Conservation (phyloP, 1,140 invertebrate genomes). For the Drosophila kikkawai region DNA sequence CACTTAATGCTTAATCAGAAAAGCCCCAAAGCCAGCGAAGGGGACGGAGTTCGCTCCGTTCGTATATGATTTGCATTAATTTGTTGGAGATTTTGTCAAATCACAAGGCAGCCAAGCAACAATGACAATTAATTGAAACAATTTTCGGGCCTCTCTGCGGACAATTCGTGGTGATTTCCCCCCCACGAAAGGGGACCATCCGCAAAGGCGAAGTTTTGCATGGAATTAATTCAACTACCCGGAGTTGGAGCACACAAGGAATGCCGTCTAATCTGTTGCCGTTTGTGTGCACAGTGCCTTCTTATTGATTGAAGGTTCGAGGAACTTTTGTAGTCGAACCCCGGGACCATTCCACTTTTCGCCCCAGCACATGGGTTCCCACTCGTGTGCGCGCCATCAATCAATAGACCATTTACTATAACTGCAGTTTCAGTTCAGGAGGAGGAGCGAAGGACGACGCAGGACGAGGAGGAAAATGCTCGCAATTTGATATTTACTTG, state of each 20-base stretch:
- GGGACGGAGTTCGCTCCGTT: not conserved
- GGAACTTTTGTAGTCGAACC: constrained; percentile 50
- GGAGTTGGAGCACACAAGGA: constrained; percentile 25
- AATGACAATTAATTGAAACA: constrained; percentile 79
- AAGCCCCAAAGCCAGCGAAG: constrained; percentile 10
- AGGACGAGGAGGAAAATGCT: constrained; percentile 21
- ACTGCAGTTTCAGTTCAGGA: constrained; percentile 48
- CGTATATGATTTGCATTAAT: constrained; percentile 59
- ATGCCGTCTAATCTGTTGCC: constrained; percentile 59
- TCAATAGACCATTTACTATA: constrained; percentile 78
- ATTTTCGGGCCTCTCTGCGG: constrained; percentile 43
- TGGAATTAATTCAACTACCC: constrained; percentile 71
- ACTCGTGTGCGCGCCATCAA: constrained; percentile 49
- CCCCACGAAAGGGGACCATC: not conserved
- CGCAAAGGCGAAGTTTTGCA: constrained; percentile 71
- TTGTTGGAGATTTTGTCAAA: constrained; percentile 46
- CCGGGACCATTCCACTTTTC: not conserved
- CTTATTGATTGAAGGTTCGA: constrained; percentile 66
- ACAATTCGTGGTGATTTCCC: constrained; percentile 4
- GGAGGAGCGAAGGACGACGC: constrained; percentile 9
- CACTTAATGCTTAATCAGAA: constrained; percentile 23
- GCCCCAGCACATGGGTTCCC: constrained; percentile 1
- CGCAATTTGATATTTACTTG: constrained; percentile 66
- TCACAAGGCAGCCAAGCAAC: constrained; percentile 53
- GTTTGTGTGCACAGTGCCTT: constrained; percentile 61